A percentile compares a stretch with the other conserved stretches of the same genome.
Evolutionary conservation across 2,888 invertebrate species (phyloP).

Genomic region (Heliconius ismenius): DNA sequence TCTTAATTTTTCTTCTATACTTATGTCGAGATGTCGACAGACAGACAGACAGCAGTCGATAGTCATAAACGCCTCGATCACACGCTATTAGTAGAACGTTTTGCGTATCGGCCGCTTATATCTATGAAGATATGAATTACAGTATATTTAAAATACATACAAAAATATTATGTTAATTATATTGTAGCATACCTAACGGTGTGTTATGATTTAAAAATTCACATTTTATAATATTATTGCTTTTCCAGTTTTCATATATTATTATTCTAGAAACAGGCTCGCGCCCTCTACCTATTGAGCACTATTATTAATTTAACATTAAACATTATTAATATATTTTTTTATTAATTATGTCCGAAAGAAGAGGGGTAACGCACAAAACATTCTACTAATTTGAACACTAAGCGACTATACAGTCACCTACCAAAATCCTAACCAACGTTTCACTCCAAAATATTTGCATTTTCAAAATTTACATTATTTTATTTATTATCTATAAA

Average conservation of each 20-base stretch:
- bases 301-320: constrained; percentile 70
- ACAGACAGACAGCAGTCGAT: constrained; percentile 32
- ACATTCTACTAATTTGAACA: constrained; percentile 68
- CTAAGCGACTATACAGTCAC: constrained; percentile 56
- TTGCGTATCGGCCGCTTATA: constrained; percentile 71
- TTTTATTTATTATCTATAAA: constrained; percentile 79
- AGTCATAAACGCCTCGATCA: constrained; percentile 51
- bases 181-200: constrained; percentile 66
- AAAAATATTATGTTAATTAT: constrained; percentile 78
- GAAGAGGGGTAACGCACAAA: constrained; percentile 66
- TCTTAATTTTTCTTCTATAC: constrained; percentile 33
- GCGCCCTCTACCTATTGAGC: constrained; percentile 75
- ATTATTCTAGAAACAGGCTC: constrained; percentile 52
- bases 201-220: constrained; percentile 66
- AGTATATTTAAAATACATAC: constrained; percentile 80
- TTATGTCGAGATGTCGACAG: constrained; percentile 29
- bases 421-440: constrained; percentile 65
- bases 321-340: constrained; percentile 42
- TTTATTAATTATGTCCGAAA: constrained; percentile 70
- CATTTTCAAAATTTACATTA: constrained; percentile 67
- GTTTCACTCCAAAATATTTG: constrained; percentile 75
- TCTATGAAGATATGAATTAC: constrained; percentile 80
- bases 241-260: constrained; percentile 59
- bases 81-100: constrained; percentile 69
- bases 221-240: constrained; percentile 74